Evolutionary conservation across 2,888 invertebrate species (phyloP), one percentile per base, ranked within the genome.

Genomic region (Fissipunctia ypsillon): DNA sequence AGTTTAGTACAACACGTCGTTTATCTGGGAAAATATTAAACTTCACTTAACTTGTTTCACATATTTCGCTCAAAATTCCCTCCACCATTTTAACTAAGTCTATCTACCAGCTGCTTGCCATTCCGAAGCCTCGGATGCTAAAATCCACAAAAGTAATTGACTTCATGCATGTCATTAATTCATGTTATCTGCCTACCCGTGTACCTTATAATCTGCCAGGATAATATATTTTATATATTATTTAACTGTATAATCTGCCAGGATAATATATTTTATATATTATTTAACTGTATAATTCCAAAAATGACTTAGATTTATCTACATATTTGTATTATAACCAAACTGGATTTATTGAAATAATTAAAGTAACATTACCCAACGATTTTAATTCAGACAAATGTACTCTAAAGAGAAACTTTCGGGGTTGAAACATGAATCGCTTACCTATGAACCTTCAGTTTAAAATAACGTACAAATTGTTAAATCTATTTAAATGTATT

Each of bases 401-500:
- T 85, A 77, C 70, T 84, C 82, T 87, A 85, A 89, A 88, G 89
- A 91, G 81, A 91, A 88, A 89, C 91, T 91, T 92, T 91, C 90
- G 91, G 93, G 92, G 90, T 88, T 88, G 89, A 87, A 84, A 88
- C 87, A 79, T 79, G 78, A 84, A 83, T 80, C 80, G 81, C 84
- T 84, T 85, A 88, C 79, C 84, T 83, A 84, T 81, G 78, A 81
- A 80, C 78, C 71, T 85, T 88, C 88, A 83, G 88, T 88, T 88
- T 87, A 88, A 90, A 91, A 89, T 87, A 90, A 90, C 88, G 88
- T 91, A 91, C 89, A 90, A 92, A 89, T 90, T 87, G 87, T 86
- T 91, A 90, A 90, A 90, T 87, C 87, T 90, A 90, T 90, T 90
- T 90, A 91, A 90, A 88, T 87, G 89, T 89, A 89, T 89, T 89